phyloP scores from a whole-genome alignment of 2,797 vertebrate genomes.

The Fistularia tabacaria region DNA sequence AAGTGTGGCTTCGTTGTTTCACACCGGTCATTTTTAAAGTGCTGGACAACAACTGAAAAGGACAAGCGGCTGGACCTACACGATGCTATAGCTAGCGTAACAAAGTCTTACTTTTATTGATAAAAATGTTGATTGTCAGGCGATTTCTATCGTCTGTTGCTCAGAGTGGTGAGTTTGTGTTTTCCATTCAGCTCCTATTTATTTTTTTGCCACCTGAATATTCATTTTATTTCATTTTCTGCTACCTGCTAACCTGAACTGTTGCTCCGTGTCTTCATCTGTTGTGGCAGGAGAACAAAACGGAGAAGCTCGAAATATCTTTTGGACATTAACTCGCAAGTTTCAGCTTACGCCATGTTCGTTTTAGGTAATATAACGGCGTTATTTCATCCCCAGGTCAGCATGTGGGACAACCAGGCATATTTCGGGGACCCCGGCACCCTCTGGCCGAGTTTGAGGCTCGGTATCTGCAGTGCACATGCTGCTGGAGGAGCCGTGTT shows the following conservation, averaged over 20 bases:
- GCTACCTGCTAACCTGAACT: too few species aligned
- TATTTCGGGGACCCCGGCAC: constrained; percentile 50
- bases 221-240: too few species aligned
- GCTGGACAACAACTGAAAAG: constrained; percentile 37
- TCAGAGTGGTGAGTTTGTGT: constrained; percentile 49
- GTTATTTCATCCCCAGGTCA: constrained; percentile 42
- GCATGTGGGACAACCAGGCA: constrained; percentile 36
- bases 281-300: too few species aligned
- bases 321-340: too few species aligned
- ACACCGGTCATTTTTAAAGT: constrained; percentile 14
- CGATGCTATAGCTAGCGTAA: constrained; percentile 1
- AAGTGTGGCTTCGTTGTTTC: background rate
- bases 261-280: too few species aligned
- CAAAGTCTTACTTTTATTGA: background rate
- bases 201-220: too few species aligned
- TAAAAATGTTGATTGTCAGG: constrained; percentile 65
- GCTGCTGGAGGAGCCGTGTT: constrained; percentile 69
- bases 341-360: too few species aligned
- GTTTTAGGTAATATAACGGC: too few species aligned
- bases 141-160: constrained; percentile 51
- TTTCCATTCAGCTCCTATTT: background rate
- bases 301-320: too few species aligned
- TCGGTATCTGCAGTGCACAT: constrained; percentile 73
- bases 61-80: background rate
- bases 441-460: constrained; percentile 51